Conservation (phyloP, 2,797 vertebrate genomes). For the Sparidentex hasta region DNA sequence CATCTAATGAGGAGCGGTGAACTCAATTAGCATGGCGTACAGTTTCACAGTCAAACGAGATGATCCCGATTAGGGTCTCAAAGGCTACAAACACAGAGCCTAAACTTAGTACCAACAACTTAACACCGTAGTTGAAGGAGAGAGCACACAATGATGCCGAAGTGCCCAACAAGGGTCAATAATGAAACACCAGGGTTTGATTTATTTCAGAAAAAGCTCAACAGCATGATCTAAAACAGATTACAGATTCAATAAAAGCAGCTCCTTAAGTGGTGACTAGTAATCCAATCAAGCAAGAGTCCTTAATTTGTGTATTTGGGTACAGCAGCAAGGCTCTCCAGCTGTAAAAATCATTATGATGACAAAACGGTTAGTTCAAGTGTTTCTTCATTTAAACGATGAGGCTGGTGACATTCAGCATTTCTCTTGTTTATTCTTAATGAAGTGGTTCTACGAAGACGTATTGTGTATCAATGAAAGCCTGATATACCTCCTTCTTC, state of each 20-base stretch:
- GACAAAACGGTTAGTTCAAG: neutral
- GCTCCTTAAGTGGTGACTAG: neutral
- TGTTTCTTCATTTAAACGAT: neutral
- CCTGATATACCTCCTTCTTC: neutral
- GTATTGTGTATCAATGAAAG: neutral
- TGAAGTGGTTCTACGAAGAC: neutral
- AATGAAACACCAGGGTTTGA: neutral
- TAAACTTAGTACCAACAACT: neutral
- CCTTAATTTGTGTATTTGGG: neutral
- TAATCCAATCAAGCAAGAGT: neutral
- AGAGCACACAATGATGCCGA: neutral
- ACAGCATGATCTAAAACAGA: neutral
- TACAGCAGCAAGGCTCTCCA: neutral
- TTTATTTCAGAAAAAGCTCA: neutral
- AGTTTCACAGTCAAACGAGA: neutral
- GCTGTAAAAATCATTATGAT: neutral
- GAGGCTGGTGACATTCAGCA: neutral
- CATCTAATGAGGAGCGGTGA: slow-evolving; percentile 22
- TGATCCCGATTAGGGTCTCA: slow-evolving; percentile 5
- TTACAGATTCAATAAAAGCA: neutral
- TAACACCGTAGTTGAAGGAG: neutral
- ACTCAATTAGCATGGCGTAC: slow-evolving; percentile 18
- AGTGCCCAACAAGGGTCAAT: neutral
- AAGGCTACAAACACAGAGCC: neutral
- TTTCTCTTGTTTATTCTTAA: neutral